Evolutionary conservation across 2,113 vertebrate genomes (phyloP).

Genomic region (Ptilonorhynchus violaceus): DNA sequence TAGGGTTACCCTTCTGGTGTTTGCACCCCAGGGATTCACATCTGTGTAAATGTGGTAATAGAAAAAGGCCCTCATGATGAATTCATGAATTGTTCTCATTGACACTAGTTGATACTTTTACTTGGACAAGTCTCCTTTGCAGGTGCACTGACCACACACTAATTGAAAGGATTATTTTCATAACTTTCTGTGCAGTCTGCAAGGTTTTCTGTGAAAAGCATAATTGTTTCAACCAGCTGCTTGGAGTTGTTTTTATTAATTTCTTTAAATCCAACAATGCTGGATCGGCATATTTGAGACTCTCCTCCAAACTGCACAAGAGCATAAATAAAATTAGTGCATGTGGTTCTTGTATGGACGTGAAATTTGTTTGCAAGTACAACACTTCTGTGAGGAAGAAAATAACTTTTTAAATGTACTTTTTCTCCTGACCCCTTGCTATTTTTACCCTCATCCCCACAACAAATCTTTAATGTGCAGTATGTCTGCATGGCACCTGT

Average conservation of each 20-base stretch:
- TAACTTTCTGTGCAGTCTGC: constrained; percentile 81
- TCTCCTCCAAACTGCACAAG: background rate
- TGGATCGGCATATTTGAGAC: constrained; percentile 67
- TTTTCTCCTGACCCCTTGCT: constrained; percentile 26
- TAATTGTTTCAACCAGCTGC: constrained; percentile 82
- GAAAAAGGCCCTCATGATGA: constrained; percentile 73
- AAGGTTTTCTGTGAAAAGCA: constrained; percentile 74
- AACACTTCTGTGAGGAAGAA: constrained; percentile 17
- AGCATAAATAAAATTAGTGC: constrained; percentile 30
- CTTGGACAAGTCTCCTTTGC: constrained; percentile 78
- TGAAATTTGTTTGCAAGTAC: constrained; percentile 40
- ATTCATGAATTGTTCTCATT: constrained; percentile 80
- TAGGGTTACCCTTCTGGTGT: constrained; percentile 71
- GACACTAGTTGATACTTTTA: constrained; percentile 71
- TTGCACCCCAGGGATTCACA: constrained; percentile 78
- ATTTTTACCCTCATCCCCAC: constrained; percentile 61
- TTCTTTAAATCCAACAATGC: constrained; percentile 74
- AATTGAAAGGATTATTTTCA: constrained; percentile 86
- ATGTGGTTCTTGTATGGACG: background rate
- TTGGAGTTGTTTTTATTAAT: constrained; percentile 76
- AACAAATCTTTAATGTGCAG: constrained; percentile 43
- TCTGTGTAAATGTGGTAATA: constrained; percentile 76
- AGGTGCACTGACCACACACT: constrained; percentile 86
- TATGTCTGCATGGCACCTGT: constrained; percentile 60
- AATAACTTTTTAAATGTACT: background rate